Evolutionary conservation across 2,113 vertebrate genomes (phyloP).

Genomic region (Progne subis): DNA sequence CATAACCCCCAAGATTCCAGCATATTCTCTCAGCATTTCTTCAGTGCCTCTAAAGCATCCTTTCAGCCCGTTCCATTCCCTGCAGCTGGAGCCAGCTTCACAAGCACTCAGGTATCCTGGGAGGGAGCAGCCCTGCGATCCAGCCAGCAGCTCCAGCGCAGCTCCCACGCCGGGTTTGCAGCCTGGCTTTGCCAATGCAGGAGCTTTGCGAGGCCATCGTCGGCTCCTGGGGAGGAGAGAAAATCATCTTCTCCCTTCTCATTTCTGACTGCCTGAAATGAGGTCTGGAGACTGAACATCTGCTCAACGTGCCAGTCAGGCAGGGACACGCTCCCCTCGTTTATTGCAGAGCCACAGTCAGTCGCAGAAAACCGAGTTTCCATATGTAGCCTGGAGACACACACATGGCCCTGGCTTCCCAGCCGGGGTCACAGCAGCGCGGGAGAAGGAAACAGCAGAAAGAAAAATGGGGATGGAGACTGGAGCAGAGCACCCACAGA

Average conservation of each 20-base stretch:
- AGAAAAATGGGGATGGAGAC: neutral
- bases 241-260: neutral
- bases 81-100: neutral
- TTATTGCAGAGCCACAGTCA: neutral
- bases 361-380: neutral
- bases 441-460: neutral
- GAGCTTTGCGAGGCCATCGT: neutral
- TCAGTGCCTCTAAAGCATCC: neutral
- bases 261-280: neutral
- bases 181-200: rapidly evolving
- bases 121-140: neutral
- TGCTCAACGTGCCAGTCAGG: neutral
- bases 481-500: neutral
- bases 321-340: neutral
- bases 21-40: neutral
- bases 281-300: neutral
- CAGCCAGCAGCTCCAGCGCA: neutral
- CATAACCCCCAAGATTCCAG: neutral
- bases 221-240: neutral
- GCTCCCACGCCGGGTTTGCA: neutral
- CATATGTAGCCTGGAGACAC: neutral
- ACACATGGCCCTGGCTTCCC: neutral
- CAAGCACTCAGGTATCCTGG: neutral
- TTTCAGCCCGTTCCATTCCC: neutral
- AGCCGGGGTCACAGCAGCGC: rapidly evolving